phyloP scores from a whole-genome alignment of 2,888 invertebrate genomes.

The Ochlodes sylvanus region DNA sequence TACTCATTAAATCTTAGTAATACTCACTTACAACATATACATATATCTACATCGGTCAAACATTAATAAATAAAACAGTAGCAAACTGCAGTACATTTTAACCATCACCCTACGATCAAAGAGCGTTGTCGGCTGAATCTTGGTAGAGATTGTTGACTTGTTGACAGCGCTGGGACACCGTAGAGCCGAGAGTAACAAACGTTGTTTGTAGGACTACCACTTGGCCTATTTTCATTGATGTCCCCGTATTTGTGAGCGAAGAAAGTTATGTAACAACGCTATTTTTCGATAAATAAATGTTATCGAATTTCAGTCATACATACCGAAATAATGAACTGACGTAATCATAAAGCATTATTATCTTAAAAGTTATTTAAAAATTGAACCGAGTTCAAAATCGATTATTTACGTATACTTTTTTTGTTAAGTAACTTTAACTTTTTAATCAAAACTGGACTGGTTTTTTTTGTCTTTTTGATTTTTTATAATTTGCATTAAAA shows the following conservation, averaged over 20 bases:
- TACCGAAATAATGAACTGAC: too few species aligned
- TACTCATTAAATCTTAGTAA: too few species aligned
- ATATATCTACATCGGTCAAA: too few species aligned
- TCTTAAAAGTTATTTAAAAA: too few species aligned
- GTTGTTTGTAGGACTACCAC: slow-evolving; percentile 30
- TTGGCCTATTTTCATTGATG: slow-evolving; percentile 35
- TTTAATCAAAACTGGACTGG: too few species aligned
- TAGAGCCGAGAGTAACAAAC: slow-evolving; percentile 22
- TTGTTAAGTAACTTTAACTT: too few species aligned
- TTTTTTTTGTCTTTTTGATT: too few species aligned
- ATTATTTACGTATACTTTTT: too few species aligned
- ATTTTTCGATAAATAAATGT: neutral
- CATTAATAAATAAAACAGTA: slow-evolving; percentile 28
- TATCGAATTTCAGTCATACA: neutral
- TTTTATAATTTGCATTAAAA: too few species aligned
- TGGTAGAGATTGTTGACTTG: slow-evolving; percentile 19
- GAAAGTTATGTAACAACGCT: slow-evolving; percentile 13
- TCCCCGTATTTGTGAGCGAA: slow-evolving; percentile 29
- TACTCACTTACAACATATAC: too few species aligned
- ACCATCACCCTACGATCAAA: neutral
- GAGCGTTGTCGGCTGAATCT: slow-evolving; percentile 5
- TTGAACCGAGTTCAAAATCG: too few species aligned
- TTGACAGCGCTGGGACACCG: slow-evolving; percentile 15
- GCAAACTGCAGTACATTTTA: slow-evolving; percentile 21
- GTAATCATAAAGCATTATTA: too few species aligned